Conservation (phyloP, 2,113 vertebrate species). For the Salvelinus namaycush region DNA sequence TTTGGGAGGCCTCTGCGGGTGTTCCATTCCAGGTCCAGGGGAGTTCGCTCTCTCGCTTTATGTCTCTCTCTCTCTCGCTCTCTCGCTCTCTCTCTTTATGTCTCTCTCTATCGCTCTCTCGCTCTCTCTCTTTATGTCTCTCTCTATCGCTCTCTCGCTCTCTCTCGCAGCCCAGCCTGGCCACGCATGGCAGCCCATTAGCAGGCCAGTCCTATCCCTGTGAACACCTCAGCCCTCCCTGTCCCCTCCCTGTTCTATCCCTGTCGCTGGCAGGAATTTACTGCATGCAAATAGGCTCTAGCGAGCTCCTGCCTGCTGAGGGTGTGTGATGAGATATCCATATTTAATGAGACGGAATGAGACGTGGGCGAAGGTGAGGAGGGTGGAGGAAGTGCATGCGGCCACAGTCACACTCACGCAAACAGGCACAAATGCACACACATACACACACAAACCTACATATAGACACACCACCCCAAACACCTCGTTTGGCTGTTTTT, state of each 20-base stretch:
- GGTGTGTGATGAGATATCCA: constrained; percentile 99
- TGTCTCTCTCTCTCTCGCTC: not conserved
- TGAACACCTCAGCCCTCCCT: constrained; percentile 8
- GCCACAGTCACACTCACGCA: not conserved
- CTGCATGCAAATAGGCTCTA: constrained; percentile 90
- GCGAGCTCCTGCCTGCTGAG: constrained; percentile 53
- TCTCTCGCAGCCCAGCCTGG: not conserved
- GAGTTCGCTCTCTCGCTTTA: not conserved
- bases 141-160: not conserved
- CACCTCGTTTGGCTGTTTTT: constrained; percentile 55
- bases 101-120: not conserved
- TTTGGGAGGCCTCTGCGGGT: no score
- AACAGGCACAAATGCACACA: constrained; percentile 8
- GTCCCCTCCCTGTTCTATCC: constrained; percentile 63
- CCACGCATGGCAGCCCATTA: not conserved
- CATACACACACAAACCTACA: no score
- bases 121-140: not conserved
- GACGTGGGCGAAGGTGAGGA: constrained; percentile 75
- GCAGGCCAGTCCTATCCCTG: constrained; percentile 13
- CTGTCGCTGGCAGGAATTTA: constrained; percentile 88
- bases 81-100: not conserved
- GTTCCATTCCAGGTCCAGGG: no score
- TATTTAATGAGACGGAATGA: constrained; percentile 99
- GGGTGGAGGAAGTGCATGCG: constrained; percentile 46
- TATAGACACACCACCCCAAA: not conserved